Percentiles rank a stretch among this genome's conserved stretches.
These are phyloP conservation scores for Zapornia atra DNA, from an alignment of 2,113 vertebrate species.

Conservation along the genomic window DNA sequence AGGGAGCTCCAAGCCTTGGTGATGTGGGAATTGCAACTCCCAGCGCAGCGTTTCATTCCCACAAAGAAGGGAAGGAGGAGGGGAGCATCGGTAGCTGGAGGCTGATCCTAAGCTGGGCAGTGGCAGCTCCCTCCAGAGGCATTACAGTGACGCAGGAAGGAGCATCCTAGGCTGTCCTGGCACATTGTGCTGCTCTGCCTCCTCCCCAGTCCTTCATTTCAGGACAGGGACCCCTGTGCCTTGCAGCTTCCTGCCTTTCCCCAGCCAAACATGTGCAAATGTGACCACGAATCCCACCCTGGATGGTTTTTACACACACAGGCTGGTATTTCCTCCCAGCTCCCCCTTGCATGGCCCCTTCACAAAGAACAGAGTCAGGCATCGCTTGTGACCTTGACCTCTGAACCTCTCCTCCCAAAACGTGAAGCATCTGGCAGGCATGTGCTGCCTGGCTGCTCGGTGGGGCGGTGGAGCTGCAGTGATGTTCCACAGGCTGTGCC, in stretches of 20 bases:
- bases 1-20: background rate
- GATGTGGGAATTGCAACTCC: background rate
- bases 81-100: rapidly evolving
- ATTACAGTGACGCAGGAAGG: background rate
- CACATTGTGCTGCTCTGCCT: background rate
- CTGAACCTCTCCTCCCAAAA: background rate
- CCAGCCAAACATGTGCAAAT: background rate
- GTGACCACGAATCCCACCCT: background rate
- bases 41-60: rapidly evolving
- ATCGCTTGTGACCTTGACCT: background rate
- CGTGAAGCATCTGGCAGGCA: constrained; percentile 31
- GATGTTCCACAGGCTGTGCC: background rate
- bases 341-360: constrained; percentile 2
- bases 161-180: background rate
- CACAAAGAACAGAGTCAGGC: background rate
- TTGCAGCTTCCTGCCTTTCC: background rate
- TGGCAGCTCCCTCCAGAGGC: rapidly evolving
- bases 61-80: background rate
- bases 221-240: background rate
- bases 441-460: background rate
- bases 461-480: background rate
- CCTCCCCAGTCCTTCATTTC: background rate
- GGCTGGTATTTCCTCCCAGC: constrained; percentile 47
- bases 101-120: rapidly evolving
- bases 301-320: background rate